These are phyloP conservation scores for Habrosyne pyritoides DNA, from an alignment of 2,888 invertebrate species.

Conservation along the genomic window DNA sequence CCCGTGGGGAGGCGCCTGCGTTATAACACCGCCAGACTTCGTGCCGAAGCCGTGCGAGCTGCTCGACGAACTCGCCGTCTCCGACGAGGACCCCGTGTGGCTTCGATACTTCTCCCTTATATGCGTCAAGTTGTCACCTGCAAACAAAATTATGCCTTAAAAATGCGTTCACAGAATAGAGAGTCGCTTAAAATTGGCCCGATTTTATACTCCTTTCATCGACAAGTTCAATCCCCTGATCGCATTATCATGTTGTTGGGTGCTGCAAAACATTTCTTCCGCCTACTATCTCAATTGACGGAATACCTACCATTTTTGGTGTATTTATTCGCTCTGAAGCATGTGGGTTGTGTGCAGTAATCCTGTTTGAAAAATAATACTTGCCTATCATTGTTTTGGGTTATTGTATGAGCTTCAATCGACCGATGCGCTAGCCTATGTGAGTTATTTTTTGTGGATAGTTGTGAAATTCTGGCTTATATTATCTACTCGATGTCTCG, in stretches of 20 bases:
- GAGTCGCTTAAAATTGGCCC: neutral
- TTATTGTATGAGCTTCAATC: neutral
- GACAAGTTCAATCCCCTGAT: too few species aligned
- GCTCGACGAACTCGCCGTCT: slow-evolving; percentile 83
- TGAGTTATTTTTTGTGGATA: neutral
- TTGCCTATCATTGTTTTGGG: neutral
- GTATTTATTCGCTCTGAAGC: neutral
- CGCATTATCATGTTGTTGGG: neutral
- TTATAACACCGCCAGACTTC: slow-evolving; percentile 49
- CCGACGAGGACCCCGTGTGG: slow-evolving; percentile 66
- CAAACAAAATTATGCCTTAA: slow-evolving; percentile 8
- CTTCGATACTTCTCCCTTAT: slow-evolving; percentile 51
- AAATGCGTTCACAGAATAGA: neutral
- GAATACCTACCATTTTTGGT: neutral
- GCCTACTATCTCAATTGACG: neutral
- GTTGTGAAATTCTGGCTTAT: neutral
- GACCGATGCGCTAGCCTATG: neutral
- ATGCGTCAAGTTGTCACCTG: slow-evolving; percentile 39
- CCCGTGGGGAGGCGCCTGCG: slow-evolving; percentile 53
- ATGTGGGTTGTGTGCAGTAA: neutral
- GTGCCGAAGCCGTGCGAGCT: slow-evolving; percentile 66
- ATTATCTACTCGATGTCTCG: neutral
- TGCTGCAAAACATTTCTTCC: neutral
- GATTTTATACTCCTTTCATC: neutral
- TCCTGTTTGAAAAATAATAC: slow-evolving; percentile 1